Conservation (phyloP, 2,888 invertebrate genomes). For the Eueremaeus valkanovi region DNA sequence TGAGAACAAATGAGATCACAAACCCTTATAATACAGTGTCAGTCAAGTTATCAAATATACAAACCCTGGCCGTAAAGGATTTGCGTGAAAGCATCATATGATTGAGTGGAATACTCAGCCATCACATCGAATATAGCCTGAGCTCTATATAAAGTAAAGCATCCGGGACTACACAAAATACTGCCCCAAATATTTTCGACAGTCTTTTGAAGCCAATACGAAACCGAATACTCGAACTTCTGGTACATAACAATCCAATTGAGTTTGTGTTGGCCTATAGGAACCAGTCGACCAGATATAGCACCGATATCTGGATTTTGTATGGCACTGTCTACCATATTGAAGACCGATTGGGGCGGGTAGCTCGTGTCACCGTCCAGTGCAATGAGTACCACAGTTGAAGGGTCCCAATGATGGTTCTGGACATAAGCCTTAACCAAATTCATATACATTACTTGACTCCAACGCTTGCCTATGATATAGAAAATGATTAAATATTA, state of each 20-base stretch:
- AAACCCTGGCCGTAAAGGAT: conserved; percentile 16
- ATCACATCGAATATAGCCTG: background rate
- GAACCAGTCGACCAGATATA: background rate
- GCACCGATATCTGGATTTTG: background rate
- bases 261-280: background rate
- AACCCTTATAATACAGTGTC: background rate
- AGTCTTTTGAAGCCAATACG: conserved; percentile 29
- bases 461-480: conserved; percentile 30
- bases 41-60: too few species aligned
- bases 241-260: conserved; percentile 26
- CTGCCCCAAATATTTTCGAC: conserved; percentile 9
- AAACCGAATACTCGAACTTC: conserved; percentile 11
- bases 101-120: background rate
- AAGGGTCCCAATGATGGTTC: background rate
- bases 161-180: conserved; percentile 15
- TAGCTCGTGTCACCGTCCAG: conserved; percentile 16
- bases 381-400: background rate
- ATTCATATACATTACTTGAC: conserved; percentile 33
- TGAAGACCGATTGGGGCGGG: background rate
- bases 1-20: background rate
- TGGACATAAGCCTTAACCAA: conserved; percentile 3
- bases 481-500: too few species aligned
- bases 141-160: conserved; percentile 6
- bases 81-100: background rate
- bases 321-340: background rate